Evolutionary conservation across 2,888 invertebrate species (phyloP), one percentile per base, ranked within the genome.

Genomic region (Alsophila aescularia): DNA sequence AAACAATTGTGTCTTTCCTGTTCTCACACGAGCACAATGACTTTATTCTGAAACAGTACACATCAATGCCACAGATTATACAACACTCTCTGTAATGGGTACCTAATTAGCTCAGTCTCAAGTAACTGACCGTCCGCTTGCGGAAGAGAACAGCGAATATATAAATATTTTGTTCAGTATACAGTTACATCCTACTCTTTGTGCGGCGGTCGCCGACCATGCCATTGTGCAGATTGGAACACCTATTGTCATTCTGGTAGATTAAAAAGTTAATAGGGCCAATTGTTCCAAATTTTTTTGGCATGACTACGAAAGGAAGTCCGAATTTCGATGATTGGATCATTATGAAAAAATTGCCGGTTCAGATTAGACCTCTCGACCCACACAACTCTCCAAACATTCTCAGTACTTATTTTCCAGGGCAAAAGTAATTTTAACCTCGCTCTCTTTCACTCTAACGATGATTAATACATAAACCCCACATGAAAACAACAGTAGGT

Each of bases 151-250:
- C 58, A 64, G 60, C 10, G 31, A n/a, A 50, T 45, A 39, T 66
- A 66, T 75, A 76, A 78, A 81, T 77, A 82, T 75, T 77, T 72
- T 60, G 52, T 47, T 58, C 48, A 52, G 71, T 69, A 54, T 77
- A 75, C 75, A 64, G 75, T 80, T 79, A 77, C 74, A 77, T 72
- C 74, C 74, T 68, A 52, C 50, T 59, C 71, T 76, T 77, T 77
- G 79, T 67, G 72, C 64, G 72, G 64, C 66, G 62, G 68, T 57
- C 59, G 63, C 68, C 68, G 61, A 57, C 70, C 52, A 57, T 39
- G 53, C 41, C 54, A 50, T 49, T 55, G 58, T 58, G 24, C 24
- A 7, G 7, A 7, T 24, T 5, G 24, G 27, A 27, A 47, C 53
- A 36, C 35, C 54, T 56, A 58, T 64, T 65, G 56, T 65, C 61